These are phyloP conservation scores for Tortricodes alternella DNA, from an alignment of 2,888 invertebrate species.

Conservation along the genomic window DNA sequence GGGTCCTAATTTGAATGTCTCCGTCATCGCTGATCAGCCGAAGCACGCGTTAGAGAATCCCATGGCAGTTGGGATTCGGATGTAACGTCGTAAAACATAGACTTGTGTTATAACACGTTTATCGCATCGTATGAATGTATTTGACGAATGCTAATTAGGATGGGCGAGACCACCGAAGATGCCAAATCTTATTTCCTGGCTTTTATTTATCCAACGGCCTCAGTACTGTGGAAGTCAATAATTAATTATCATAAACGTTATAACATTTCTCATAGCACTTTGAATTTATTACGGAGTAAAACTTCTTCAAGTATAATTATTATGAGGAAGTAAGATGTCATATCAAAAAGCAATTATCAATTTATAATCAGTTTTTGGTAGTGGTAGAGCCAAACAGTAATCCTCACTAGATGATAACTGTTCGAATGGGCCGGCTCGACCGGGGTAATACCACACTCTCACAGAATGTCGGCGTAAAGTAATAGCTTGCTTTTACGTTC, in stretches of 20 bases:
- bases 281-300: background rate
- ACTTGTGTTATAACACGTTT: conserved; percentile 52
- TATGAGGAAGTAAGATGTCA: conserved; percentile 13
- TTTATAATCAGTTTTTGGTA: background rate
- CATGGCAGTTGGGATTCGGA: conserved; percentile 40
- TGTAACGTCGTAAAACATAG: conserved; percentile 52
- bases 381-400: too few species aligned
- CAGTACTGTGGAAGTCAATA: conserved; percentile 6
- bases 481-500: too few species aligned
- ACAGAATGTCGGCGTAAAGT: too few species aligned
- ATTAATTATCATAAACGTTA: conserved; percentile 9
- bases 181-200: conserved; percentile 36
- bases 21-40: too few species aligned
- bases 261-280: too few species aligned
- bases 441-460: too few species aligned
- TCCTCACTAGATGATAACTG: too few species aligned
- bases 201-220: conserved; percentile 16
- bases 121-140: conserved; percentile 49
- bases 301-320: background rate
- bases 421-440: too few species aligned
- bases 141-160: conserved; percentile 65
- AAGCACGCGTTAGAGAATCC: too few species aligned
- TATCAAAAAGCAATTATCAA: background rate
- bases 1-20: too few species aligned
- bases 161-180: conserved; percentile 67